phyloP scores from a whole-genome alignment of 2,797 vertebrate species.

The Pipistrellus kuhlii region DNA sequence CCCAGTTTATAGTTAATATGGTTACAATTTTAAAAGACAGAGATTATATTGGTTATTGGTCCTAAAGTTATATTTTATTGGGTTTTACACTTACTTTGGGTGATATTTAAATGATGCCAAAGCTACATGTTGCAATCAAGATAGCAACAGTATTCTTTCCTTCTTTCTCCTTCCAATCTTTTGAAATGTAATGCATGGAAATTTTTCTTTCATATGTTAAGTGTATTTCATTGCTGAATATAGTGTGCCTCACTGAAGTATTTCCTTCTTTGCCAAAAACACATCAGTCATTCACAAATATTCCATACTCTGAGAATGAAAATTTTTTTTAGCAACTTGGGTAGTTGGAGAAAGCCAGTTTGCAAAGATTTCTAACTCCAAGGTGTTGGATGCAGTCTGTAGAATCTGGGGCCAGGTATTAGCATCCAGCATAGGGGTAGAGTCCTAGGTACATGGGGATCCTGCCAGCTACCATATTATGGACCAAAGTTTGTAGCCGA shows the following conservation, averaged over 20 bases:
- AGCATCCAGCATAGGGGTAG: neutral
- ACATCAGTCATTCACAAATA: constrained; percentile 85
- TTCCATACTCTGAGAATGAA: constrained; percentile 81
- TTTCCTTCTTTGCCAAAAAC: constrained; percentile 82
- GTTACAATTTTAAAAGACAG: constrained; percentile 26
- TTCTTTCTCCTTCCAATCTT: constrained; percentile 77
- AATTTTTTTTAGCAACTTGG: constrained; percentile 75
- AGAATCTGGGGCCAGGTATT: neutral
- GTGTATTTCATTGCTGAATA: constrained; percentile 82
- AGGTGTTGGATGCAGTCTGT: constrained; percentile 45
- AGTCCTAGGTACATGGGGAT: neutral
- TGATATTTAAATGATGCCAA: constrained; percentile 81
- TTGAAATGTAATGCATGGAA: constrained; percentile 82
- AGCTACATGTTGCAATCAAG: constrained; percentile 78
- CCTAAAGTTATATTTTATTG: constrained; percentile 73
- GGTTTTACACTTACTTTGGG: constrained; percentile 62
- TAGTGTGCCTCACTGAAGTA: constrained; percentile 81
- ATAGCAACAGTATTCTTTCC: constrained; percentile 79
- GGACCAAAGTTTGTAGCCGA: neutral
- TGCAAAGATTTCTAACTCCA: constrained; percentile 77
- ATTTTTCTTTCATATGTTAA: constrained; percentile 83
- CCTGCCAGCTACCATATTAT: neutral
- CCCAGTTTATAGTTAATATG: constrained; percentile 15
- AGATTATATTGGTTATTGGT: constrained; percentile 68
- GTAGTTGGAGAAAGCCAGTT: constrained; percentile 75